phyloP scores from a whole-genome alignment of 2,113 vertebrate genomes.

The Pseudorectes ferrugineus region DNA sequence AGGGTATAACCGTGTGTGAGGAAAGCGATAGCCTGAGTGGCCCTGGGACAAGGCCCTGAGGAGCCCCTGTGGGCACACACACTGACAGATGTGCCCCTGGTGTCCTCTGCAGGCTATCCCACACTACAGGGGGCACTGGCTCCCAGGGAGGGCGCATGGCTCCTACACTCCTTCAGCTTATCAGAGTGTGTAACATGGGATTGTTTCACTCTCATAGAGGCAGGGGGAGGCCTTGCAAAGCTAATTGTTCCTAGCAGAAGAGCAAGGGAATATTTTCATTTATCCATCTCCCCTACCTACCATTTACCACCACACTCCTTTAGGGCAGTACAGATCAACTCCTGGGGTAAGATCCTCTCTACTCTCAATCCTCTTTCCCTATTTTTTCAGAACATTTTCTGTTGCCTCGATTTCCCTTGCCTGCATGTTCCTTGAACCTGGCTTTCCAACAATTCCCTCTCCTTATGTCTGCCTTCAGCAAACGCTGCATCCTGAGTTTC shows the following conservation, averaged over 20 bases:
- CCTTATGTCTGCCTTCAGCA: not conserved
- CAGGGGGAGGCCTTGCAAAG: not conserved
- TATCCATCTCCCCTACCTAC: not conserved
- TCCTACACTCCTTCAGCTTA: not conserved
- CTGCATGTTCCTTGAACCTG: not conserved
- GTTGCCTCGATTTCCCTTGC: not conserved
- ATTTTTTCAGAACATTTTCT: not conserved
- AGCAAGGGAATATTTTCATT: not conserved
- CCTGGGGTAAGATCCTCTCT: not conserved
- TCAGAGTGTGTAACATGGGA: not conserved
- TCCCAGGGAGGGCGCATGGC: not conserved
- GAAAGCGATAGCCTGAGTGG: not conserved
- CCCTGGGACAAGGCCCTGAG: not conserved
- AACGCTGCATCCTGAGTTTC: not conserved
- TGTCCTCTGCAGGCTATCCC: not conserved
- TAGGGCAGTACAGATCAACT: not conserved
- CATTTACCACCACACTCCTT: rapidly evolving
- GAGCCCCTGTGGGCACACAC: not conserved
- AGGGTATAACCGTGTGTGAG: not conserved
- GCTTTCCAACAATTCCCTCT: not conserved
- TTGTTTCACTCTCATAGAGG: not conserved
- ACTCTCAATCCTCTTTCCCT: not conserved
- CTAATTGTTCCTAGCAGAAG: not conserved
- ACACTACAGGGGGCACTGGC: too few species aligned
- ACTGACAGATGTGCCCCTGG: not conserved